Base-by-base conservation (phyloP, 2,113 vertebrate species). In the Hypocryptadius cinnamomeus region DNA sequence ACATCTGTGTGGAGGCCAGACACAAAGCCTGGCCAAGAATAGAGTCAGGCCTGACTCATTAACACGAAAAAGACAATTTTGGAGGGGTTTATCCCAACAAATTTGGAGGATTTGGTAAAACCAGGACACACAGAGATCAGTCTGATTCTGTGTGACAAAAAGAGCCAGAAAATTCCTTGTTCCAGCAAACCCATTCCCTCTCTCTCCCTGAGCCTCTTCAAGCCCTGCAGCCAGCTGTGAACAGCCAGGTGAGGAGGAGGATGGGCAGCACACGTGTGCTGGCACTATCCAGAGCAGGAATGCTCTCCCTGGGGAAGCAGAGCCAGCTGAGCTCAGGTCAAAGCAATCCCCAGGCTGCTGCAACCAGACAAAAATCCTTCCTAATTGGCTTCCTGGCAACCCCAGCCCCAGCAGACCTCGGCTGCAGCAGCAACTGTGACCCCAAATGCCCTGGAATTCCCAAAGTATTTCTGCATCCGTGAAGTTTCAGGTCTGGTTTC, bases 311-410 rank as follows among this genome's bases (percentile, higher is more conserved):
- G 13, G 81, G 79, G 92, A 89, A 70, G 54, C 71, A 77, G 47
- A 89, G 91, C 78, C 95, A 94, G 87, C 89, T 94, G 92, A 95
- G 89, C 79, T 94, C 89, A 77, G 59, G 92, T 66, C 80, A 59
- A 66, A 95, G 64, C 42, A 89, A 79, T 84, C 76, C 93, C 60
- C 88, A 92, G 83, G 86, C 74, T 95, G 59, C 87, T 70, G 68
- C 68, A 95, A 85, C 79, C 78, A 83, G 74, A 79, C 64, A 92
- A 63, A 87, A 95, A 92, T 85, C 61, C 74, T 85, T 83, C 72
- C 40, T 92, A 93, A 91, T 71, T 94, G 74, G 79, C 85, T 91
- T 82, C 87, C 89, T 53, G 11, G 85, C 79, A 94, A 44, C 15
- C 50, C 35, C 31, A 7, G 44, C 50, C 91, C 54, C 81, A 53